Conservation (phyloP, 1,140 invertebrate species). For the Brachionus angularis region DNA sequence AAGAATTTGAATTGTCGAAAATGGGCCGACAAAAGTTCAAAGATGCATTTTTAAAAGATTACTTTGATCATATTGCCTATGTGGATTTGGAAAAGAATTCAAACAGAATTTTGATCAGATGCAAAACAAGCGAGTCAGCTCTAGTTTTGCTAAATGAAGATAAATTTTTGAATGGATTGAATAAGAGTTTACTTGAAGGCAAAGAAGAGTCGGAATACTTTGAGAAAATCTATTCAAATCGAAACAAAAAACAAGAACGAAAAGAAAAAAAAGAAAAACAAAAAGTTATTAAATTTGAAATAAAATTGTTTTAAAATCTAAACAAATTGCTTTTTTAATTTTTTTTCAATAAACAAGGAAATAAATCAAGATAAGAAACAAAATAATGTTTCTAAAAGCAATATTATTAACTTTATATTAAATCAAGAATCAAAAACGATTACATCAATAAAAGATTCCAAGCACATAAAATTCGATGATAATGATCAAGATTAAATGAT, state of each 20-base stretch:
- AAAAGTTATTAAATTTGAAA: not conserved
- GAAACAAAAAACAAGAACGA: conserved; percentile 27
- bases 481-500: not conserved
- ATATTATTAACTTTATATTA: no score
- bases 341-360: no score
- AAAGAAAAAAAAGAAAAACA: conserved; percentile 24
- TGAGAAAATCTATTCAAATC: conserved; percentile 29
- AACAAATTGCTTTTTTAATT: no score
- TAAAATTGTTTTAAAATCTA: no score
- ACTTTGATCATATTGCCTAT: conserved; percentile 19
- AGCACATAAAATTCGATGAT: conserved; percentile 36
- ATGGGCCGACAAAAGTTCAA: conserved; percentile 16
- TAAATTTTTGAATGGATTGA: not conserved
- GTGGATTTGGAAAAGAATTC: conserved; percentile 32
- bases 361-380: no score
- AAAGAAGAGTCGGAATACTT: conserved; percentile 21
- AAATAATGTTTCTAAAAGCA: no score
- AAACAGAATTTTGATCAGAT: conserved; percentile 20
- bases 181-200: not conserved
- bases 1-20: not conserved
- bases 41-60: not conserved
- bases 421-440: not conserved
- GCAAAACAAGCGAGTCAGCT: not conserved
- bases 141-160: not conserved
- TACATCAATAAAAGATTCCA: not conserved